Percentiles rank a stretch among this genome's conserved stretches.
phyloP scores from a whole-genome alignment of 2,113 vertebrate genomes.

The Channa argus region DNA sequence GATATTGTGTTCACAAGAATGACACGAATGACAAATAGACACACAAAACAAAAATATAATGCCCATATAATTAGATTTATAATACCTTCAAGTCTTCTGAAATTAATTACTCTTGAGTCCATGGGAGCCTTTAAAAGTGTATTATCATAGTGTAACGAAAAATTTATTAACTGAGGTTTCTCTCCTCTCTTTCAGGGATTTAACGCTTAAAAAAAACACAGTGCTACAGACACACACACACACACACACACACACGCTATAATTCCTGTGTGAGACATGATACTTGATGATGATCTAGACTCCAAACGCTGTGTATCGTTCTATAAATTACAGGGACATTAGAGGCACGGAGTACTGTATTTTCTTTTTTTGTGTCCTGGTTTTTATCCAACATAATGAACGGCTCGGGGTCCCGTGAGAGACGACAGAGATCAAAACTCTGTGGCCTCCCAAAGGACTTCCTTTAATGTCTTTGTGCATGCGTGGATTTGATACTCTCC shows the following conservation, averaged over 20 bases:
- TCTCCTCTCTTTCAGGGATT: not conserved
- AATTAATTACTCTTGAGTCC: too few species aligned
- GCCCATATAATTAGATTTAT: too few species aligned
- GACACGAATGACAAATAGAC: too few species aligned
- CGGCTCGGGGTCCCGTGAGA: slow-evolving; percentile 43
- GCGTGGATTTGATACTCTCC: slow-evolving; percentile 60
- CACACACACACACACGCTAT: not conserved
- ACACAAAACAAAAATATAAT: too few species aligned
- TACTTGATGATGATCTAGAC: slow-evolving; percentile 15
- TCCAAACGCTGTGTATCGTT: slow-evolving; percentile 14
- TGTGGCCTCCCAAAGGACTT: slow-evolving; percentile 43
- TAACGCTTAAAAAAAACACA: not conserved
- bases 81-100: too few species aligned
- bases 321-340: slow-evolving; percentile 48
- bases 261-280: slow-evolving; percentile 32
- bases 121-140: too few species aligned
- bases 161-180: not conserved
- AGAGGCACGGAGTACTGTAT: slow-evolving; percentile 41
- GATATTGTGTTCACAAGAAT: too few species aligned
- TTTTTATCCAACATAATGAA: slow-evolving; percentile 59
- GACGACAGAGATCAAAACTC: slow-evolving; percentile 48
- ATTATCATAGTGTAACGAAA: too few species aligned
- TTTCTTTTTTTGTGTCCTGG: slow-evolving; percentile 29
- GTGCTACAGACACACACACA: not conserved
- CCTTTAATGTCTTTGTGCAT: slow-evolving; percentile 68